These are phyloP conservation scores for Papilio dardanus DNA, from an alignment of 1,140 invertebrate genomes.

Conservation along the genomic window DNA sequence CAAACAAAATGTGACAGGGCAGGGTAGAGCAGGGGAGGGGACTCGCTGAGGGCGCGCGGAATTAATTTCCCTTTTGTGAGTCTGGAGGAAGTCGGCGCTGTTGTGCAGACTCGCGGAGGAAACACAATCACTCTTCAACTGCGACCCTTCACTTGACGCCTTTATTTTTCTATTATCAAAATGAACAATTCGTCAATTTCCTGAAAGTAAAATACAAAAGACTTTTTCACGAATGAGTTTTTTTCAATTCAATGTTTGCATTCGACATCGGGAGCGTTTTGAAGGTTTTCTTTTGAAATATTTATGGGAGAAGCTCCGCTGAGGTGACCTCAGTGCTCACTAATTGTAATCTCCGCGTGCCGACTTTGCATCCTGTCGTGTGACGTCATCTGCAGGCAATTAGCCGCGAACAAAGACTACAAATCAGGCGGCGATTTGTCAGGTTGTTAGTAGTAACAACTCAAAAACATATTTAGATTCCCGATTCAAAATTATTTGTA, in stretches of 20 bases:
- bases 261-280: neutral
- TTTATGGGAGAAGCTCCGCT: neutral
- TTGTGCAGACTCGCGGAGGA: neutral
- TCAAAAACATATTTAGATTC: no score
- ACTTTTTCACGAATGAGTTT: neutral
- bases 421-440: neutral
- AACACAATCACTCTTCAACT: neutral
- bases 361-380: neutral
- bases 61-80: constrained; percentile 12
- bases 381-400: neutral
- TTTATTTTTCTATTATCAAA: constrained; percentile 18
- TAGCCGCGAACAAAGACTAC: neutral
- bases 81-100: neutral
- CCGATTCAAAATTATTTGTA: no score
- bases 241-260: neutral
- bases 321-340: neutral
- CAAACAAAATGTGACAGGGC: neutral
- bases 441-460: neutral
- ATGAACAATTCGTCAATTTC: constrained; percentile 22
- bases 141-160: neutral
- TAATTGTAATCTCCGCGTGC: neutral
- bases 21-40: neutral
- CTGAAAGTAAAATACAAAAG: constrained; percentile 8
- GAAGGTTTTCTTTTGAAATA: neutral
- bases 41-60: neutral